Evolutionary conservation across 2,797 vertebrate genomes (phyloP), one percentile per base, ranked within the genome.

Genomic region (Lycodopsis pacificus): DNA sequence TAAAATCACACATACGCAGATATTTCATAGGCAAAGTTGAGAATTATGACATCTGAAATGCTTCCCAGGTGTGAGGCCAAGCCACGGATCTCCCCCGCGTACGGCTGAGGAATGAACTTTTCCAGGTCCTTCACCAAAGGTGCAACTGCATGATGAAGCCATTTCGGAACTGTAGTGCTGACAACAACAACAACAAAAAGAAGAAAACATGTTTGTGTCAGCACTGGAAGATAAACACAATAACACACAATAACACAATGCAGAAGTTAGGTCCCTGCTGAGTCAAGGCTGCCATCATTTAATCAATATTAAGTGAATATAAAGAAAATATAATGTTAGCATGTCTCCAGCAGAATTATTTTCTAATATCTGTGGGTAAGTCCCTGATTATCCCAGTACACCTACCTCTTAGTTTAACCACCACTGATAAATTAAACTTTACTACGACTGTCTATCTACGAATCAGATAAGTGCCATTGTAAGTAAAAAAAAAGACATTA

Each of bases 1-100:
- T 27, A 5, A 27, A 73, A 30, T 20, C 25, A 13, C 77, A 97
- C 97, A 89, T 94, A 99, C 98, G 96, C 97, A 0, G 95, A 93
- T 20, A 94, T 89, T 92, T 99, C 98, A 30, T 99, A 99, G 82
- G 95, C 96, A 32, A 99, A 95, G 91, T 99, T 99, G 9, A 98
- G 88, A 4, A 98, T 80, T 38, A 99, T n/a, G 27, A 96, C 81
- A 1, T 99, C 97, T 0, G 94, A 90, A 1, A 96, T 79, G 8
- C 71, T 92, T 20, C 92, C 95, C 8, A 97, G 67, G 0, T 89
- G 77, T 0, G 82, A 40, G 69, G 96, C 94, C 46, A 98, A 4
- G 5, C 97, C 97, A 0, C 81, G 92, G n/a, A 99, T 96, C 87
- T 99, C 98, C 1, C 91, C 94, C 0, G 88, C 93, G 0, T 96